Conservation (phyloP, 2,888 invertebrate species). For the Orthonevra nobilis region DNA sequence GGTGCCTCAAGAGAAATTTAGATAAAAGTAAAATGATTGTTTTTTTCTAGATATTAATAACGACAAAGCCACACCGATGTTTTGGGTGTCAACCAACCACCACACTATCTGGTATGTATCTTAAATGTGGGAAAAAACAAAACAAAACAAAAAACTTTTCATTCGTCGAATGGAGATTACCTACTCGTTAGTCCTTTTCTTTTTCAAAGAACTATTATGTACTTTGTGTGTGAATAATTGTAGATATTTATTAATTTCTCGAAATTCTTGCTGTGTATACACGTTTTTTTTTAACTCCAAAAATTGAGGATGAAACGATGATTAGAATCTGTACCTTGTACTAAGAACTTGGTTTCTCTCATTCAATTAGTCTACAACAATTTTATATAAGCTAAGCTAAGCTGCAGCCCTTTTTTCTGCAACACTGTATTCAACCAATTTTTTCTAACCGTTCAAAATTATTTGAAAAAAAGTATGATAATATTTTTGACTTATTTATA, state of each 20-base stretch:
- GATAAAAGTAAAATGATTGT: constrained; percentile 11
- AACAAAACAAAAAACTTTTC: no score
- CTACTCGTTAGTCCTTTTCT: no score
- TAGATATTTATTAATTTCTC: constrained; percentile 20
- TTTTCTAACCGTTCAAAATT: constrained; percentile 24
- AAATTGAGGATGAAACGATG: background rate
- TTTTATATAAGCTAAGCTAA: constrained; percentile 25
- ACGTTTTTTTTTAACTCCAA: background rate
- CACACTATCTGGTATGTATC: no score
- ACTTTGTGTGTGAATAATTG: constrained; percentile 27
- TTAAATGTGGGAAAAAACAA: no score
- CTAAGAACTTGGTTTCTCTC: constrained; percentile 3
- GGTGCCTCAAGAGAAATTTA: constrained; percentile 39
- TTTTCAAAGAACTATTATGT: constrained; percentile 18
- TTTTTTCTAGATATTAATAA: constrained; percentile 50
- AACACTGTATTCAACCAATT: constrained; percentile 9
- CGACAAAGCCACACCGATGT: constrained; percentile 38
- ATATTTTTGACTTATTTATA: constrained; percentile 1
- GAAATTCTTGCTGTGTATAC: background rate
- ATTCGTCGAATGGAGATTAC: no score
- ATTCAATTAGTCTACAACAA: background rate
- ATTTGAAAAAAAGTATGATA: constrained; percentile 14
- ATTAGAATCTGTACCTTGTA: background rate
- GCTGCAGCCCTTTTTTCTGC: constrained; percentile 27
- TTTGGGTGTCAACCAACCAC: no score